phyloP scores from a whole-genome alignment of 2,113 vertebrate species.

The Charadrius vociferus region DNA sequence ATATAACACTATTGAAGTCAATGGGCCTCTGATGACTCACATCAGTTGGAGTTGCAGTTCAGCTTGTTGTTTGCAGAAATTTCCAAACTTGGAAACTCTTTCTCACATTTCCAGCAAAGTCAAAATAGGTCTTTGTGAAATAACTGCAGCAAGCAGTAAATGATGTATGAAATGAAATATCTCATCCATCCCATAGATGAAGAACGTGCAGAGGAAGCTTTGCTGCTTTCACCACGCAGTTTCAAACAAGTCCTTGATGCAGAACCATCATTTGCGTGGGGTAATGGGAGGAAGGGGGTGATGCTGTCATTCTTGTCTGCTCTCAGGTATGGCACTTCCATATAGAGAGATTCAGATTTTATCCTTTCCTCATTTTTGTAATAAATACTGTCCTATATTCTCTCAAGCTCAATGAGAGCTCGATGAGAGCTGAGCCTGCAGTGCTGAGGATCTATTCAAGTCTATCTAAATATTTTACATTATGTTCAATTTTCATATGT shows the following conservation, averaged over 20 bases:
- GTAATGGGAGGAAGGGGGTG: not conserved
- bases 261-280: slow-evolving; percentile 1
- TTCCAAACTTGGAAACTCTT: slow-evolving; percentile 42
- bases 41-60: not conserved
- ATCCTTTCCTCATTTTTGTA: not conserved
- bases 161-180: slow-evolving; percentile 63
- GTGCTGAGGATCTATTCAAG: not conserved
- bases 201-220: slow-evolving; percentile 27
- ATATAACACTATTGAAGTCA: not conserved
- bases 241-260: not conserved
- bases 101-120: slow-evolving; percentile 40
- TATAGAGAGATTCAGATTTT: not conserved
- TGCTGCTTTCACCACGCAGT: not conserved
- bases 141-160: slow-evolving; percentile 53
- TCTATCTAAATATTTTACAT: not conserved
- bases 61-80: slow-evolving; percentile 17
- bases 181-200: slow-evolving; percentile 19
- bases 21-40: slow-evolving; percentile 31
- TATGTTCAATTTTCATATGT: not conserved
- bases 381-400: not conserved
- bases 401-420: too few species aligned
- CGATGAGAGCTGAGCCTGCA: not conserved
- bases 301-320: slow-evolving; percentile 29
- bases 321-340: not conserved
- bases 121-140: slow-evolving; percentile 57